Evolutionary conservation across 2,888 invertebrate genomes (phyloP).

Genomic region (Epinotia brunnichana): DNA sequence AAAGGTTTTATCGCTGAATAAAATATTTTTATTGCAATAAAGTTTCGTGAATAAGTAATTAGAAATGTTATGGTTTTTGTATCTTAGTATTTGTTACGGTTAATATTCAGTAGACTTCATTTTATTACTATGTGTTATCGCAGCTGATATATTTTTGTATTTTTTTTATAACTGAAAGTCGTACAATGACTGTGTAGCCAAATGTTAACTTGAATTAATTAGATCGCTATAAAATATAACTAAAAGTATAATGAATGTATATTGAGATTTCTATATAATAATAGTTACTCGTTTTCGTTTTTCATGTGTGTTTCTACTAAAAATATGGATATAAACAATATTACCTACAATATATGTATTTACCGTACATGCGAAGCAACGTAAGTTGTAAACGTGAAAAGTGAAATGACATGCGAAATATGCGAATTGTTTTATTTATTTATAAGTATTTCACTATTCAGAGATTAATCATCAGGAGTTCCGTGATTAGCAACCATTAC

Average conservation of each 20-base stretch:
- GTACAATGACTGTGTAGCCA: neutral
- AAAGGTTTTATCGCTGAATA: conserved; percentile 69
- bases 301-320: neutral
- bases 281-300: neutral
- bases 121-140: neutral
- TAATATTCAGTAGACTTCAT: neutral
- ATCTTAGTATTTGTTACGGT: conserved; percentile 13
- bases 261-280: neutral
- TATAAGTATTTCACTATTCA: conserved; percentile 34
- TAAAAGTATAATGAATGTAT: neutral
- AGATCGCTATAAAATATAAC: neutral
- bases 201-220: neutral
- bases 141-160: neutral
- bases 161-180: neutral
- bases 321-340: neutral
- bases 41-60: conserved; percentile 52
- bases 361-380: neutral
- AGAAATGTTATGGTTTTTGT: conserved; percentile 16
- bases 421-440: conserved; percentile 50
- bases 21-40: conserved; percentile 68
- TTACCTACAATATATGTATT: neutral
- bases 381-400: neutral
- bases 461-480: conserved; percentile 35
- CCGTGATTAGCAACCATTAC: conserved; percentile 35
- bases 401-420: neutral